A percentile compares a stretch with the other conserved stretches of the same genome.
Evolutionary conservation across 2,113 vertebrate species (phyloP).

Genomic region (Sylvia atricapilla): DNA sequence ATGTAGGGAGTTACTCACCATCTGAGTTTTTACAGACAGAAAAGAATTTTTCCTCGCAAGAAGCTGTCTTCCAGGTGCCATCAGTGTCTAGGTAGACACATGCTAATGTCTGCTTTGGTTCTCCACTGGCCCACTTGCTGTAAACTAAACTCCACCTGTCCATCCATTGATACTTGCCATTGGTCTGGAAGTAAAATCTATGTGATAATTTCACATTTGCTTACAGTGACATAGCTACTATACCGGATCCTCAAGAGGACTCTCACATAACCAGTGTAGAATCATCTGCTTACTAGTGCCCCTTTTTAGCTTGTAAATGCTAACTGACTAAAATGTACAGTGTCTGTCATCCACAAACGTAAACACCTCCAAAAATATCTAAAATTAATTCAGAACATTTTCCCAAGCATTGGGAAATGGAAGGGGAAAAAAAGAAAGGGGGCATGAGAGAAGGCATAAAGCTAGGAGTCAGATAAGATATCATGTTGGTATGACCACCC

Average conservation of each 20-base stretch:
- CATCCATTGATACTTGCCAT: slow-evolving; percentile 80
- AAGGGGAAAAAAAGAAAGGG: neutral
- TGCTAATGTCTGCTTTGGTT: slow-evolving; percentile 80
- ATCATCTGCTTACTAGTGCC: neutral
- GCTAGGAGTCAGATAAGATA: neutral
- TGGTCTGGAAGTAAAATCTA: slow-evolving; percentile 73
- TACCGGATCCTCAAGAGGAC: neutral
- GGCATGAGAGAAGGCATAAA: neutral
- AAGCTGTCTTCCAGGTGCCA: slow-evolving; percentile 84
- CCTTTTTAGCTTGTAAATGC: neutral
- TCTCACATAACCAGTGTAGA: neutral
- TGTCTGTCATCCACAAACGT: neutral
- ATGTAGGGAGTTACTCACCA: slow-evolving; percentile 67
- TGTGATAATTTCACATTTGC: neutral
- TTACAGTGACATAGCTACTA: neutral
- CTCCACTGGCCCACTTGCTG: slow-evolving; percentile 83
- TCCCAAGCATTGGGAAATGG: neutral
- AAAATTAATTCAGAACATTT: neutral
- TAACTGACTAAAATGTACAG: neutral
- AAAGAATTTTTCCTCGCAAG: slow-evolving; percentile 76
- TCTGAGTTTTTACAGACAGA: slow-evolving; percentile 85
- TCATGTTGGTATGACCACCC: neutral
- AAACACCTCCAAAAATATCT: neutral
- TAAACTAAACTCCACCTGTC: slow-evolving; percentile 85
- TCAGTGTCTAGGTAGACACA: slow-evolving; percentile 86